Evolutionary conservation across 2,888 invertebrate genomes (phyloP), one percentile per base, ranked within the genome.

Genomic region (Lithophane semibrunnea): DNA sequence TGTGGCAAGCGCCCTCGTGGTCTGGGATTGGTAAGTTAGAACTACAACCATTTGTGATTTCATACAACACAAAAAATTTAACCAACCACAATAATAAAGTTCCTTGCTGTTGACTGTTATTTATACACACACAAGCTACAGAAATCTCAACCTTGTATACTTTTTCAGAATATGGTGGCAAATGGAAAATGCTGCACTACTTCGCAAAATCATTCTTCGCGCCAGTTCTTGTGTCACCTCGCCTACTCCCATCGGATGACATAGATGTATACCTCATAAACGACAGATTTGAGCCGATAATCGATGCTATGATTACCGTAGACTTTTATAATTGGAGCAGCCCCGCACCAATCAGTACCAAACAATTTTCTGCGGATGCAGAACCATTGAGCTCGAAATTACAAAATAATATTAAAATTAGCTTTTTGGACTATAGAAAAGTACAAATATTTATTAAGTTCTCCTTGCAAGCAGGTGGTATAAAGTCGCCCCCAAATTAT

Each of bases 1-100:
- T 99, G 54, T 99, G 99, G 99, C 98, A 99, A 89, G 99, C 99
- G 0, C 99, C 99, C 0, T 98, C 99, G 0, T 99, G 99, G 99
- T 98, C 99, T 9, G 97, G 99, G 52, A 98, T 99, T 84, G 99
- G 98, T 95, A 78, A 89, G 89, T 85, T 54, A 49, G 0, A 16
- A 74, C 24, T 37, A 47, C 18, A 69, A 52, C 9, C 9, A 42
- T 29, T 70, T 68, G 10, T 56, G 4, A 56, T 44, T 52, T 5
- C n/a, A 37, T n/a, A 37, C 18, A n/a, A 37, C 4, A 47, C 18
- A 42, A 13, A 29, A 5, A 63, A 21, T 37, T 18, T 63, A 60
- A 63, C 21, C 10, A 47, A 64, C 21, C 9, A 29, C 9, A 21
- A 60, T 9, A 9, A 16, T 42, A 63, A 42, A 63, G 21, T 37